These are phyloP conservation scores for Drosophila tripunctata DNA, from an alignment of 2,888 invertebrate genomes.

Conservation along the genomic window DNA sequence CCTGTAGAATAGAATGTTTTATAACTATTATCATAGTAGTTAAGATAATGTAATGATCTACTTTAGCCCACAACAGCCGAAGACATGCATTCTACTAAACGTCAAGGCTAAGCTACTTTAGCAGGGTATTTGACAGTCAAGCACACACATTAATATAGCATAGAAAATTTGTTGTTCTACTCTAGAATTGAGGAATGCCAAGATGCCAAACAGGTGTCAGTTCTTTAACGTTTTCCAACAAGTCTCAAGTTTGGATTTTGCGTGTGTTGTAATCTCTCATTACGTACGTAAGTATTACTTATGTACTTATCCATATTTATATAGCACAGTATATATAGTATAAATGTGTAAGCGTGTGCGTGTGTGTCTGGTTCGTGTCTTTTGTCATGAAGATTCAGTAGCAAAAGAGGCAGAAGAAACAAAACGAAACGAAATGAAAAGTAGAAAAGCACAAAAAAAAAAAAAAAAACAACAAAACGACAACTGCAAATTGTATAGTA, in stretches of 20 bases:
- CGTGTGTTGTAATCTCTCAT: conserved; percentile 28
- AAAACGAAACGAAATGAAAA: conserved; percentile 10
- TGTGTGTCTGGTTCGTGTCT: conserved; percentile 62
- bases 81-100: neutral
- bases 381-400: conserved; percentile 46
- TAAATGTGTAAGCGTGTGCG: neutral
- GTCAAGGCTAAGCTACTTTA: neutral
- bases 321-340: neutral
- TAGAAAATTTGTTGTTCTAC: neutral
- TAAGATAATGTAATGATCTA: no score
- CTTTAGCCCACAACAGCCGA: neutral
- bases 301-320: conserved; percentile 16
- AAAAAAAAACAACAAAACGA: conserved; percentile 30
- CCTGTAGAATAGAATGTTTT: no score
- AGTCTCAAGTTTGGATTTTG: conserved; percentile 5
- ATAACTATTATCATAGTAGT: no score
- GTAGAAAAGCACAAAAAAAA: neutral
- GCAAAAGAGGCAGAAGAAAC: conserved; percentile 15
- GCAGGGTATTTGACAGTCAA: neutral
- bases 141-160: no score
- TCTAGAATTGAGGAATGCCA: conserved; percentile 9
- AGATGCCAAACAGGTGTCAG: conserved; percentile 15
- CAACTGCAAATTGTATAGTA: conserved; percentile 73
- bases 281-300: conserved; percentile 30
- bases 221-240: neutral